A percentile compares a stretch with the other conserved stretches of the same genome.
These are phyloP conservation scores for Megalopta genalis DNA, from an alignment of 1,140 invertebrate genomes.

Conservation along the genomic window DNA sequence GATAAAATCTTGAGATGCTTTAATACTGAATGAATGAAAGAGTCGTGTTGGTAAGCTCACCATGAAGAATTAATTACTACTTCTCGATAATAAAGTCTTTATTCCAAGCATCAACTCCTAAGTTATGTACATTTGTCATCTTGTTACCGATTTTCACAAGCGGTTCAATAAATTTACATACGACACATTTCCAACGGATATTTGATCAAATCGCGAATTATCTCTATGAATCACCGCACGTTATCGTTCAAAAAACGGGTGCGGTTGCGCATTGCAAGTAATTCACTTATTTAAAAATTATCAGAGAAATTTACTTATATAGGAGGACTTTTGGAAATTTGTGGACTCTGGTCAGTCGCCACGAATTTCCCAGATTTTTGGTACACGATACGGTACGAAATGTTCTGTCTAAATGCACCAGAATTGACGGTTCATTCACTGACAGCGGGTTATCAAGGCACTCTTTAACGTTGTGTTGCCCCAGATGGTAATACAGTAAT, in stretches of 20 bases:
- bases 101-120: slow-evolving; percentile 93
- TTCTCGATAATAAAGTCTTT: too few species aligned
- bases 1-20: slow-evolving; percentile 84
- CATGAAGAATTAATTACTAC: too few species aligned
- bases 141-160: slow-evolving; percentile 37
- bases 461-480: slow-evolving; percentile 60
- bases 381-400: slow-evolving; percentile 16
- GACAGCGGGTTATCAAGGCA: slow-evolving; percentile 51
- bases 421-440: slow-evolving; percentile 64
- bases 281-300: slow-evolving; percentile 9
- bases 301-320: neutral
- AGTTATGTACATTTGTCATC: slow-evolving; percentile 93
- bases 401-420: slow-evolving; percentile 39
- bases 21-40: slow-evolving; percentile 84
- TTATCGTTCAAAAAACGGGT: slow-evolving; percentile 45
- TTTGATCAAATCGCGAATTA: neutral
- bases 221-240: slow-evolving; percentile 50
- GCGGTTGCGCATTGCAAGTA: slow-evolving; percentile 48
- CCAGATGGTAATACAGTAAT: slow-evolving; percentile 35
- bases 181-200: slow-evolving; percentile 2
- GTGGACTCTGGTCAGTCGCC: slow-evolving; percentile 96
- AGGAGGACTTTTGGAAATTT: slow-evolving; percentile 86
- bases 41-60: slow-evolving; percentile 81
- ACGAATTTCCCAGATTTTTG: slow-evolving; percentile 83
- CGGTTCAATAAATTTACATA: slow-evolving; percentile 27